Evolutionary conservation across 2,888 invertebrate species (phyloP), one percentile per base, ranked within the genome.

Genomic region (Oxystoma pomonae): DNA sequence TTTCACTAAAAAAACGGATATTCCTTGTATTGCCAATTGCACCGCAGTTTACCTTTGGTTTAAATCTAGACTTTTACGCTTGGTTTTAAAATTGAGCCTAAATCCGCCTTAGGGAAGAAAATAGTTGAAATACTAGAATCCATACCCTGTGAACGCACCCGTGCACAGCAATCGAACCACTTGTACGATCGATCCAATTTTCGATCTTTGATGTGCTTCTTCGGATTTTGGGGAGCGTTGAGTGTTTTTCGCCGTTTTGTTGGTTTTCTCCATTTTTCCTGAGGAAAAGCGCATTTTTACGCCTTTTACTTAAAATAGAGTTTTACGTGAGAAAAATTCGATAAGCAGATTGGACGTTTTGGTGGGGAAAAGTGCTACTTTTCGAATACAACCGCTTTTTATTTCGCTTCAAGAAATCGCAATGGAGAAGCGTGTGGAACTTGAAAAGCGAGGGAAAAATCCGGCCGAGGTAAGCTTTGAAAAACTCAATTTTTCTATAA

Each of bases 401-500:
- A 35, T 35, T 35, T 35, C 35, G 35, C 3, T 12, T 35, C 3
- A 12, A 12, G 35, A 35, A 12, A 7, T 35, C 35, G 35, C 35
- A 53, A 96, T 96, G 96, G 95, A 96, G 85, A 96, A 96, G 82
- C 90, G 97, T 83, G 91, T 98, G 86, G 92, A 92, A 79, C 85
- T 96, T 80, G 98, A 98, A 85, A 90, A 92, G 84, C 87, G 96
- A 79, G 96, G 96, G 82, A 89, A 91, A 81, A 89, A 88, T 81
- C 91, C 95, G 75, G 88, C 88, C 80, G 91, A 95, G 87, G 97
- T 97, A 87, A 89, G 88, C 80, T 74, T 67, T 61, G 60, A 55
- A 19, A 1, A 7, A 51, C 55, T 35, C 3, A 12, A 7, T 7
- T 35, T 35, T 35, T 35, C 35, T 12, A n/a, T n/a, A n/a, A n/a